Percentiles rank a stretch among this genome's conserved stretches.
phyloP scores from a whole-genome alignment of 2,888 invertebrate genomes.

The Chaetogeoica ovagalla region DNA sequence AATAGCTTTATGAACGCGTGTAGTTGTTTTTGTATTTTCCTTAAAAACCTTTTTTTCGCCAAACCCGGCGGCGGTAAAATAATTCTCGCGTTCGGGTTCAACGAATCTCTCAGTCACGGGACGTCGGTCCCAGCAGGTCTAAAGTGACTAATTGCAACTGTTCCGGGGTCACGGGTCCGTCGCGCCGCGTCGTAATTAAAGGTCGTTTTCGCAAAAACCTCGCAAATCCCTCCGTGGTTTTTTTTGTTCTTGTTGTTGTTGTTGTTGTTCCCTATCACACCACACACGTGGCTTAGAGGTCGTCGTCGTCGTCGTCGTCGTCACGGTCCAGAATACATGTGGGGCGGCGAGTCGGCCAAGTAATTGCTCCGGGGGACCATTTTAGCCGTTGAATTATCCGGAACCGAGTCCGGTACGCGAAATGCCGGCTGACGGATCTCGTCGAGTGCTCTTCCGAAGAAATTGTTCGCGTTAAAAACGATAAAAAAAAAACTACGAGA shows the following conservation, averaged over 20 bases:
- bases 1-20: too few relatives aligned
- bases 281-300: not conserved
- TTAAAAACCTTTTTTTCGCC: not conserved
- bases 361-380: conserved; percentile 46
- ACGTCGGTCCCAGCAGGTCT: conserved; percentile 41
- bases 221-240: conserved; percentile 37
- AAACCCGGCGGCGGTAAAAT: conserved; percentile 36
- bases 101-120: conserved; percentile 25
- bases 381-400: conserved; percentile 41
- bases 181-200: conserved; percentile 44
- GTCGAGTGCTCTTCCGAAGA: not conserved
- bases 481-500: too few relatives aligned
- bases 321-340: conserved; percentile 36
- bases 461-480: too few relatives aligned
- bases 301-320: conserved; percentile 19
- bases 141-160: conserved; percentile 51
- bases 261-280: not conserved
- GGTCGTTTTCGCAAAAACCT: conserved; percentile 48
- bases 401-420: conserved; percentile 35
- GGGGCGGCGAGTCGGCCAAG: conserved; percentile 17
- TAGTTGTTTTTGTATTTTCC: too few relatives aligned
- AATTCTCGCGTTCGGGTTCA: conserved; percentile 7
- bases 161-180: conserved; percentile 37
- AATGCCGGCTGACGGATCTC: not conserved
- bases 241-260: conserved; percentile 14